These are phyloP conservation scores for Epizoanthus illoricatus DNA, from an alignment of 92 coral and sea anemone genomes.

Conservation along the genomic window DNA sequence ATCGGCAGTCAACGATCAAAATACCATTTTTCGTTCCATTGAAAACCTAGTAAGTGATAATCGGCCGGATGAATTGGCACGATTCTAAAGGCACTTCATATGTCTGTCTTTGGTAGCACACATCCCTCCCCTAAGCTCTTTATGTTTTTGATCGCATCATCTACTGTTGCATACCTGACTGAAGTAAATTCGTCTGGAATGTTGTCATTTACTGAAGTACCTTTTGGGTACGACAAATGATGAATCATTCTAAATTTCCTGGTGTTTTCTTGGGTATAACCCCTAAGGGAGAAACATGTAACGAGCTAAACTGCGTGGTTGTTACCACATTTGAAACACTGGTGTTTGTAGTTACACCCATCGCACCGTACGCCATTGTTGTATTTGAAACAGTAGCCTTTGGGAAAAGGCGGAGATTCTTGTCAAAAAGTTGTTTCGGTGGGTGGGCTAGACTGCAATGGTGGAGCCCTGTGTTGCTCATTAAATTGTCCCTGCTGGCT, in stretches of 20 bases:
- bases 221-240: conserved; percentile 60
- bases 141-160: conserved; percentile 22
- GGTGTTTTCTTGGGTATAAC: conserved; percentile 65
- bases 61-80: conserved; percentile 48
- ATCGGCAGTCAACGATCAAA: conserved; percentile 44
- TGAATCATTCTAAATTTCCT: conserved; percentile 65
- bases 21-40: conserved; percentile 44
- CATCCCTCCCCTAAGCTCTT: conserved; percentile 36
- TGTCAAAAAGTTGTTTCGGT: background rate
- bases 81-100: conserved; percentile 49
- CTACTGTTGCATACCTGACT: conserved; percentile 34
- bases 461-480: background rate
- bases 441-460: no score
- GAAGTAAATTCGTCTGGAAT: conserved; percentile 22
- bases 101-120: conserved; percentile 52
- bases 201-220: conserved; percentile 63
- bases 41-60: conserved; percentile 46
- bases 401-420: background rate
- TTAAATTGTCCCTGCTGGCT: conserved; percentile 4
- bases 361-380: background rate
- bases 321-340: conserved; percentile 51
- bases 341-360: conserved; percentile 52
- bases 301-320: conserved; percentile 39
- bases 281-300: conserved; percentile 65
- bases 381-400: background rate